phyloP scores from a whole-genome alignment of 2,113 vertebrate genomes.

The Chionis minor region DNA sequence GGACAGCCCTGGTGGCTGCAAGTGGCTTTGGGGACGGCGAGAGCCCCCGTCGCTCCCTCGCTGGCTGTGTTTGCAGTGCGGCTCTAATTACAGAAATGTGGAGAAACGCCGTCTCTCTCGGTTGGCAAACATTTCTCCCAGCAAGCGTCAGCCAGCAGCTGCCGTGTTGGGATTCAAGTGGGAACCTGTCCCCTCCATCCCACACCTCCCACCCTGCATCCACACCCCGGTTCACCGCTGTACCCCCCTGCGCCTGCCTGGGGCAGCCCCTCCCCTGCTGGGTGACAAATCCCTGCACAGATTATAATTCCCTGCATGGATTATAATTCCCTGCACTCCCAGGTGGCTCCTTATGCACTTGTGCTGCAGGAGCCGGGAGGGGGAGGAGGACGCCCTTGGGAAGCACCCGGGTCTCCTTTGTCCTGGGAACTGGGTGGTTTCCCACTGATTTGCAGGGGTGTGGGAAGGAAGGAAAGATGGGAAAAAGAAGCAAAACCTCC shows the following conservation, averaged over 20 bases:
- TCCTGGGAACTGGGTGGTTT: not conserved
- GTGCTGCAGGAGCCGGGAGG: not conserved
- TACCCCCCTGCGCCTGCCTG: not conserved
- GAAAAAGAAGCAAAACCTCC: not conserved
- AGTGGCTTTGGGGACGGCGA: not conserved
- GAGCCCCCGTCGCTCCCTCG: not conserved
- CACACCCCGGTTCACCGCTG: not conserved
- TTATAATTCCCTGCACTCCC: not conserved
- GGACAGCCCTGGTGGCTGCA: not conserved
- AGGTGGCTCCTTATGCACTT: not conserved
- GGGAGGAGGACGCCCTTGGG: not conserved
- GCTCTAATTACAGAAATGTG: slow-evolving; percentile 26
- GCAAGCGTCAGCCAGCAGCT: not conserved
- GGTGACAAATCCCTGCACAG: not conserved
- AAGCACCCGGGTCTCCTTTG: not conserved
- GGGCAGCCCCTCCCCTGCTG: fast-evolving
- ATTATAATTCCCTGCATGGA: not conserved
- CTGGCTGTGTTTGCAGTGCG: slow-evolving; percentile 32
- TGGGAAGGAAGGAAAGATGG: not conserved
- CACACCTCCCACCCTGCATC: not conserved
- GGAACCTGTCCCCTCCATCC: not conserved
- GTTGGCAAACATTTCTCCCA: slow-evolving; percentile 36
- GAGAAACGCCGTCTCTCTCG: not conserved
- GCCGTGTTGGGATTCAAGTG: not conserved
- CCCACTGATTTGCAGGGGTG: not conserved